phyloP scores from a whole-genome alignment of 1,140 invertebrate genomes.

The Sycophaga agraensis region DNA sequence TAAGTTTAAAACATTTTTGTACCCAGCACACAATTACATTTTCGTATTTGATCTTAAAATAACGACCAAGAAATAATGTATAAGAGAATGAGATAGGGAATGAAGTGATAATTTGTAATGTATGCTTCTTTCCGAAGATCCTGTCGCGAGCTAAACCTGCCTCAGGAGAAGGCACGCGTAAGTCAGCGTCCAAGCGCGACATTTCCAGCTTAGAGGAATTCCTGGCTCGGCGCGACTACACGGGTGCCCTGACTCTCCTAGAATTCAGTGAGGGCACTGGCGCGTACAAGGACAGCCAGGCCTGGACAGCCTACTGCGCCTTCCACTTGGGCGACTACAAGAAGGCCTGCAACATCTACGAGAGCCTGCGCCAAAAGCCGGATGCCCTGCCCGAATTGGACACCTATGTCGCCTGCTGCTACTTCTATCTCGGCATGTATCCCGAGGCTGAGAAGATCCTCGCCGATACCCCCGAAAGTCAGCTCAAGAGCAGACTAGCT shows the following conservation, averaged over 20 bases:
- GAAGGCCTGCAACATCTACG: conserved; percentile 77
- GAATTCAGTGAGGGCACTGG: conserved; percentile 67
- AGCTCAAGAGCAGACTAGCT: conserved; percentile 77
- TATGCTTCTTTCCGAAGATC: too few species aligned
- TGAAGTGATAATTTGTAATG: too few species aligned
- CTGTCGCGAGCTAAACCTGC: conserved; percentile 72
- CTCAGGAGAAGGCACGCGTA: conserved; percentile 56
- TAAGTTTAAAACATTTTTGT: too few species aligned
- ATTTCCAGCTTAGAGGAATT: conserved; percentile 90
- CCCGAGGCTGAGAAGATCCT: conserved; percentile 68
- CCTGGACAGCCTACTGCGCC: conserved; percentile 90
- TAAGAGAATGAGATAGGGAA: too few species aligned
- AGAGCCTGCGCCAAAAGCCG: conserved; percentile 55
- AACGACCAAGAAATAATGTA: too few species aligned
- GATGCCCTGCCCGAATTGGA: conserved; percentile 58
- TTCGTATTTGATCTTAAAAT: too few species aligned
- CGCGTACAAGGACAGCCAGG: conserved; percentile 46
- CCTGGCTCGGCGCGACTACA: conserved; percentile 85
- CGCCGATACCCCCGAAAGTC: conserved; percentile 62
- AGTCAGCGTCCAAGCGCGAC: conserved; percentile 47
- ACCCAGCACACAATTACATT: too few species aligned
- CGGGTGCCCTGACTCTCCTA: conserved; percentile 87
- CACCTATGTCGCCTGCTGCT: conserved; percentile 89
- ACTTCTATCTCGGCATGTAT: conserved; percentile 91
- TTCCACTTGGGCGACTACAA: conserved; percentile 96